Evolutionary conservation across 2,888 invertebrate genomes (phyloP).

Genomic region (Dolichomitus sp.): DNA sequence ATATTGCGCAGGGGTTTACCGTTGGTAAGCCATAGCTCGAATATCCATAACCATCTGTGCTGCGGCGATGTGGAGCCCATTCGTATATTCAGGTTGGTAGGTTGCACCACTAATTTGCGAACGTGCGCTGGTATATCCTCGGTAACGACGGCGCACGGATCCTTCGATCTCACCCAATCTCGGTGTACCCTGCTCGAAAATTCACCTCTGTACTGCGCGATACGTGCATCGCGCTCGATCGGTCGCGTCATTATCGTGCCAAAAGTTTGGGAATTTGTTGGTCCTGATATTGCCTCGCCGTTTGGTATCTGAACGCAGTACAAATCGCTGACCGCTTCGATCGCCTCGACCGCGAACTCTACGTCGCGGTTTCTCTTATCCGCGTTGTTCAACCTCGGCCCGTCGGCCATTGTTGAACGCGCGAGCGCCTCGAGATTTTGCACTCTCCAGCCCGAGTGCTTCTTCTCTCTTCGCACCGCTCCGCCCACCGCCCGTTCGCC

Average conservation of each 20-base stretch:
- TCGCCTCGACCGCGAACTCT: constrained; percentile 40
- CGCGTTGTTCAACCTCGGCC: constrained; percentile 65
- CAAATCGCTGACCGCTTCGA: not conserved
- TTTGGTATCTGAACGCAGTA: constrained; percentile 19
- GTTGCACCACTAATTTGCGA: constrained; percentile 57
- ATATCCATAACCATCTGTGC: constrained; percentile 69
- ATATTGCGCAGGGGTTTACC: constrained; percentile 76
- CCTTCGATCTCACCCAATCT: constrained; percentile 70
- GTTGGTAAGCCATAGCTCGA: constrained; percentile 68
- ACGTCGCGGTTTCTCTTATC: constrained; percentile 27
- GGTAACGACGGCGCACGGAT: constrained; percentile 69
- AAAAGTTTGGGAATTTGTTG: not conserved
- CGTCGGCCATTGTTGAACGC: constrained; percentile 67
- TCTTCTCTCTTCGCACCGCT: not conserved
- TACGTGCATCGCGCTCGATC: constrained; percentile 51
- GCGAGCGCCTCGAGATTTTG: constrained; percentile 32
- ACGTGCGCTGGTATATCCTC: constrained; percentile 65
- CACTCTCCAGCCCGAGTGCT: constrained; percentile 8
- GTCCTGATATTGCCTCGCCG: not conserved
- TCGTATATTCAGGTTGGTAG: constrained; percentile 66
- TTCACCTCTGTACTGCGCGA: constrained; percentile 64
- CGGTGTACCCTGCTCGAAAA: constrained; percentile 67
- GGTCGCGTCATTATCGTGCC: constrained; percentile 56
- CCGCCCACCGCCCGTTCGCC: not conserved
- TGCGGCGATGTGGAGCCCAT: constrained; percentile 65